Evolutionary conservation across 2,888 invertebrate species (phyloP), one percentile per base, ranked within the genome.

Genomic region (Dicyrtomina minuta): DNA sequence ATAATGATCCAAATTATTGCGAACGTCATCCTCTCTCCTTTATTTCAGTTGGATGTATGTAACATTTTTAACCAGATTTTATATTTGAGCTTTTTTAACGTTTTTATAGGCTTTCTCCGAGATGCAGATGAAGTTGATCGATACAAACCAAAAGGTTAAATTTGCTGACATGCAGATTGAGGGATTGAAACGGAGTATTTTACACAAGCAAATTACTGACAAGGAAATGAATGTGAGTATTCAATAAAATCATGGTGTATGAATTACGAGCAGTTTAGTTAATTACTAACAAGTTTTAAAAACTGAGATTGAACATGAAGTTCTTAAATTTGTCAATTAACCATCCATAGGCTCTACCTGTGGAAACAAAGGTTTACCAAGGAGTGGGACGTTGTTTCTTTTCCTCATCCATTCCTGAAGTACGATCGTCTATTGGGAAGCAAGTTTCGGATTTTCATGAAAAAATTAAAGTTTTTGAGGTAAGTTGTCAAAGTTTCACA

Each of bases 331-430:
- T n/a, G n/a, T n/a, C n/a, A n/a, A n/a, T n/a, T n/a, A n/a, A n/a
- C n/a, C n/a, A n/a, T n/a, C n/a, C n/a, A 8, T 66, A 85, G 84
- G 77, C 84, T 13, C 83, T 92, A 72, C 87, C 88, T 62, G 81
- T 84, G 69, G 86, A 84, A 22, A 90, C 89, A 0, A 88, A 85
- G 79, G 89, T 89, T 0, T 93, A 90, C 80, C 90, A 92, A 83
- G 88, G 90, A 27, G 87, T 93, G 2, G 93, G 93, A 8, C 85
- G 93, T 81, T 92, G 92, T 90, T 93, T 93, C 81, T 83, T 93
- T 20, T 82, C 89, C 33, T 88, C 89, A 62, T 87, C 89, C 70
- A 84, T 88, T 58, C 83, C 84, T 1, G 86, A 86, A 72, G 86
- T 91, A 2, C 87, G 88, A 79, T 83, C 82, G 27, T 88, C 87